These are phyloP conservation scores for Agriopis aurantiaria DNA, from an alignment of 2,888 invertebrate genomes.

Conservation along the genomic window DNA sequence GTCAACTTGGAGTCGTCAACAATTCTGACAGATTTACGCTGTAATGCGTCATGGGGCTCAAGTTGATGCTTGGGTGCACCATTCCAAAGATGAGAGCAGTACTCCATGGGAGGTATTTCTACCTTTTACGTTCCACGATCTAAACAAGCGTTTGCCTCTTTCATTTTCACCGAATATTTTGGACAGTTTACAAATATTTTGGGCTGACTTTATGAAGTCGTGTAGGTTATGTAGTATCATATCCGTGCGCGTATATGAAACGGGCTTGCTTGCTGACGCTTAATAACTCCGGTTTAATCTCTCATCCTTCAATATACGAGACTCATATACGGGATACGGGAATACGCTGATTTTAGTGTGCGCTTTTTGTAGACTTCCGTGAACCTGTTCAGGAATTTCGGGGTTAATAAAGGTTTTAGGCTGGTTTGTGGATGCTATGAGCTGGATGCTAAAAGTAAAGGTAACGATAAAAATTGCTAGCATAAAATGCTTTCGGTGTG, in stretches of 20 bases:
- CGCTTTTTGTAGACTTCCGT: constrained; percentile 26
- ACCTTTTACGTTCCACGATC: no score
- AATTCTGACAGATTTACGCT: no score
- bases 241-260: constrained; percentile 18
- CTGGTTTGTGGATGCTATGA: background rate
- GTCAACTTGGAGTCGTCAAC: no score
- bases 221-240: background rate
- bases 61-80: no score
- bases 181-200: background rate
- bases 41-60: no score
- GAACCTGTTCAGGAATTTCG: constrained; percentile 40
- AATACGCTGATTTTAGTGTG: constrained; percentile 46
- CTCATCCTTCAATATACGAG: constrained; percentile 58
- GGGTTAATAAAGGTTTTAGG: constrained; percentile 23
- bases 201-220: constrained; percentile 2
- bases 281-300: constrained; percentile 71
- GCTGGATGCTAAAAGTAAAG: no score
- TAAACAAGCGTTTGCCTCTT: background rate
- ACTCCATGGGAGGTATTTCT: no score
- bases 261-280: constrained; percentile 40
- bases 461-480: no score
- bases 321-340: constrained; percentile 42
- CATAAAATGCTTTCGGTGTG: no score
- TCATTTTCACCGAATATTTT: constrained; percentile 3
- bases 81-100: no score